Evolutionary conservation across 92 coral and sea anemone species (phyloP), one percentile per base, ranked within the genome.

Genomic region (Paramuricea clavata): DNA sequence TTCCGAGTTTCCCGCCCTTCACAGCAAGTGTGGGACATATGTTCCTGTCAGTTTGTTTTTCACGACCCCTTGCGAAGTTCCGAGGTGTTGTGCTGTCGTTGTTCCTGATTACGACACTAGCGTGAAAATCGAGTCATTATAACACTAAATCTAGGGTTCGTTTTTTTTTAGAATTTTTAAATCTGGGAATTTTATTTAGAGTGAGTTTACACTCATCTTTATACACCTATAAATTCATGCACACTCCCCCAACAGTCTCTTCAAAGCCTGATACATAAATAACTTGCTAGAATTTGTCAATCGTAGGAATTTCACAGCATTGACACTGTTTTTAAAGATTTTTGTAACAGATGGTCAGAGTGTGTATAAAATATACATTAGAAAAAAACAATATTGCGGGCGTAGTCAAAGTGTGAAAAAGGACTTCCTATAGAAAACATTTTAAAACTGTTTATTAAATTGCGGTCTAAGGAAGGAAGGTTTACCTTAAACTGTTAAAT

Each of bases 1-100:
- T 73, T 10, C 30, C 69, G 34, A 23, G 30, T 33, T 47, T 54
- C 67, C 82, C 82, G 44, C 82, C 65, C n/a, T 52, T 52, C 42
- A 49, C 67, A 49, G 68, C 68, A 76, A 76, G 23, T 76, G 82
- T 60, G 7, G 12, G 12, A 30, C 82, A 76, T 76, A 76, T 76
- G 82, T 76, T 76, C 39, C 64, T 65, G 72, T 21, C 64, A 47
- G 39, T 47, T 72, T 74, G 81, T 76, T 76, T 76, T 76, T 76
- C 68, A 5, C 82, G 67, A 49, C 82, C 82, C 82, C 82, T 76
- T 27, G 82, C 68, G 68, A 76, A 76, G 82, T 13, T 49, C n/a
- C 19, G n/a, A 31, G 28, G 59, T 73, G 43, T 73, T 73, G 62
- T 21, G 41, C 2, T 28, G 39, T 56, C 15, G 64, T 56, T 56